A percentile compares a stretch with the other conserved stretches of the same genome.
These are phyloP conservation scores for Mustelus asterias DNA, from an alignment of 2,113 vertebrate genomes.

Conservation along the genomic window DNA sequence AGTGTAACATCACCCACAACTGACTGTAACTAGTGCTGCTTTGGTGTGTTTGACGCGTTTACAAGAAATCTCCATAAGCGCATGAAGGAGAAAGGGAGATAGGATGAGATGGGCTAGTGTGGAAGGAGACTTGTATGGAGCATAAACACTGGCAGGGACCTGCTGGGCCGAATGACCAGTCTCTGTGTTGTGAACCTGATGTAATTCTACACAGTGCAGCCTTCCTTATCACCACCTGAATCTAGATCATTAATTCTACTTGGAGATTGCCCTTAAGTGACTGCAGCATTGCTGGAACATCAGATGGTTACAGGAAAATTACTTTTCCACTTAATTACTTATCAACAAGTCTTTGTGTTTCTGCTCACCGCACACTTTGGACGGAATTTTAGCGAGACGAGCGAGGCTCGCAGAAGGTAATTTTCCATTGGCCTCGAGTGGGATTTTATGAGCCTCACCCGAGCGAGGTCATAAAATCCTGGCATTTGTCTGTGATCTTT, in stretches of 20 bases:
- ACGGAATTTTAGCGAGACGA: too few relatives aligned
- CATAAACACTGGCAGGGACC: not conserved
- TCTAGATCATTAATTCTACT: not conserved
- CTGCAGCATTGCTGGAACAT: not conserved
- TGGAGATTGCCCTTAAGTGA: not conserved
- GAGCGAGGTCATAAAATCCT: too few relatives aligned
- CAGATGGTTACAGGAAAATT: not conserved
- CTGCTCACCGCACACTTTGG: not conserved
- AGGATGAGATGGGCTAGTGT: not conserved
- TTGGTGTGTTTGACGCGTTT: not conserved
- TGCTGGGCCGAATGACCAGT: not conserved
- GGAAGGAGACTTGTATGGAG: not conserved
- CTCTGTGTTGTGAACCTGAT: not conserved
- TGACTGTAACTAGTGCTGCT: not conserved
- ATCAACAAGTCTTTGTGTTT: not conserved
- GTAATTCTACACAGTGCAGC: not conserved
- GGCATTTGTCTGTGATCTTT: too few relatives aligned
- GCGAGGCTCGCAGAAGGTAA: too few relatives aligned
- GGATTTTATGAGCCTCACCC: too few relatives aligned
- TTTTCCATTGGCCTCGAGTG: too few relatives aligned
- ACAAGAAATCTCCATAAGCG: not conserved
- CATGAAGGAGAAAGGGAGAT: not conserved
- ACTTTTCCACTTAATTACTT: not conserved
- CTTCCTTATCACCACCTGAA: not conserved
- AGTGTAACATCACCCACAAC: not conserved